These are phyloP conservation scores for Parnassius orleans DNA, from an alignment of 2,888 invertebrate species.

Conservation along the genomic window DNA sequence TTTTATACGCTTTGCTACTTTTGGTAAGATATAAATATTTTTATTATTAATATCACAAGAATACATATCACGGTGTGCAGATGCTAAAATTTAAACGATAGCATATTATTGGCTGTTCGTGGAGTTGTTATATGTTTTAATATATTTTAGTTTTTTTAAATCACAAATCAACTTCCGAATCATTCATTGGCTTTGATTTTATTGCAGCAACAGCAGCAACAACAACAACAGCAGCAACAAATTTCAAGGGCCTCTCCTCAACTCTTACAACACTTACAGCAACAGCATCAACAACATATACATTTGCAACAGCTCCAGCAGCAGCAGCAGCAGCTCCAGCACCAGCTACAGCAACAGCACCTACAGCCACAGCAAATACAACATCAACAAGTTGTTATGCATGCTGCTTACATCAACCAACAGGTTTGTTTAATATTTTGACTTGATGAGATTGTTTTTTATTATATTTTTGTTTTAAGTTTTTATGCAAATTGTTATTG, in stretches of 20 bases:
- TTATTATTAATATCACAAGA: too few relatives aligned
- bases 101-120: not conserved
- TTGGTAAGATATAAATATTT: too few relatives aligned
- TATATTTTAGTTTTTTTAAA: too few relatives aligned
- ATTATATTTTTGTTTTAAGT: too few relatives aligned
- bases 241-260: conserved; percentile 45
- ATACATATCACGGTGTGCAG: too few relatives aligned
- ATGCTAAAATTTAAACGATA: too few relatives aligned
- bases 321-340: conserved; percentile 52
- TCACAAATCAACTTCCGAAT: too few relatives aligned
- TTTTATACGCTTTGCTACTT: too few relatives aligned
- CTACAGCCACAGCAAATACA: conserved; percentile 47
- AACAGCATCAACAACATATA: conserved; percentile 48
- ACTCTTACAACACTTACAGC: conserved; percentile 52
- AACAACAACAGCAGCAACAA: conserved; percentile 35
- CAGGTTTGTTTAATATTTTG: conserved; percentile 39
- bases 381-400: conserved; percentile 72
- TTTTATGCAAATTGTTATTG: too few relatives aligned
- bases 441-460: too few relatives aligned
- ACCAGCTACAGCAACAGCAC: conserved; percentile 49
- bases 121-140: too few relatives aligned
- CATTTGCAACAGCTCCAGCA: conserved; percentile 53
- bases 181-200: not conserved
- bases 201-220: conserved; percentile 33
- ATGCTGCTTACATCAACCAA: conserved; percentile 72